Base-by-base conservation (phyloP, 2,113 vertebrate species). In the Chiloscyllium plagiosum region DNA sequence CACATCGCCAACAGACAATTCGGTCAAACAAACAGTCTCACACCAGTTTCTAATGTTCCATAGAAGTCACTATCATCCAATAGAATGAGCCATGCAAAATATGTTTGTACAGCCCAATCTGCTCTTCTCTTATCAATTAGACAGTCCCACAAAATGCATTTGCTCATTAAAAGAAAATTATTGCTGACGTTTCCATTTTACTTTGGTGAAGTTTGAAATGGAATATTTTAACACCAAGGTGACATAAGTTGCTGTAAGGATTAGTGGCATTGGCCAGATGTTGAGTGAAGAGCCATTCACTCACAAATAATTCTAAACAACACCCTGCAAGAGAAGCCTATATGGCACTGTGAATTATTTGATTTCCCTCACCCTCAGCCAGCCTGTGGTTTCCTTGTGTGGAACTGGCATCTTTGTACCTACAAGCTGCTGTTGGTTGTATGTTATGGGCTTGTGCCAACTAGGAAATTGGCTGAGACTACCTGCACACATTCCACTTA, bases 401-500 rank as follows among this genome's bases (percentile, higher is more conserved):
- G 89, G 65, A 61, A 65, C 80, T 61, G 20, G 26, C 52, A 90
- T 42, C 80, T 42, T 37, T 7, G n/a, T 93, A 17, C n/a, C 26
- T 33, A 4, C 50, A 89, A 15, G 52, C 56, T 93, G 65, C n/a
- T 93, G 56, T 7, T 37, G 12, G 13, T 5, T 56, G 56, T 12
- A 50, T 86, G 47, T 22, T 42, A 8, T 47, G 83, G 83, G 20
- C 37, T 86, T 86, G 47, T 86, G 83, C 47, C 85, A 26, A 52
- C 85, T 29, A 13, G 42, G 85, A 87, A 87, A 87, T 29, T 6
- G 47, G 17, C 7, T 66, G 61, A 93, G 56, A 93, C 89, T 93
- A n/a, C 89, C 29, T 93, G 89, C 56, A 20, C 89, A 93, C 52
- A 90, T 93, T n/a, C 89, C 61, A 93, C n/a, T 66, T 66, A 66